These are phyloP conservation scores for Drosophila elegans DNA, from an alignment of 1,140 invertebrate genomes.

Conservation along the genomic window DNA sequence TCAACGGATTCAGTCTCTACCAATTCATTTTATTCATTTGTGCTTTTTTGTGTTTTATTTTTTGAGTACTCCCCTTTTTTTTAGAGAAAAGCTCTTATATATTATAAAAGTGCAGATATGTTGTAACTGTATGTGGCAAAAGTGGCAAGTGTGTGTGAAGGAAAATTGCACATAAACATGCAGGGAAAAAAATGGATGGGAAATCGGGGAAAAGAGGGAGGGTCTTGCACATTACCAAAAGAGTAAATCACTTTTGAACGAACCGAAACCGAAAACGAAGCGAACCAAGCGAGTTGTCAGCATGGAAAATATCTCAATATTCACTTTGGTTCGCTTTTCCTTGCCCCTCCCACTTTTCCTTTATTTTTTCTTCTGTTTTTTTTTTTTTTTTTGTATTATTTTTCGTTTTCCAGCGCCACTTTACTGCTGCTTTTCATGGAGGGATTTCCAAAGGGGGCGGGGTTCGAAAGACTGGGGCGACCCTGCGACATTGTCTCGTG, in stretches of 20 bases:
- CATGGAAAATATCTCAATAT: slow-evolving; percentile 71
- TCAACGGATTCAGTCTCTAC: slow-evolving; percentile 5
- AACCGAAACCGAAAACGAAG: slow-evolving; percentile 27
- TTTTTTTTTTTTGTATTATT: slow-evolving; percentile 22
- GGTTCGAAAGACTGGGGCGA: slow-evolving; percentile 19
- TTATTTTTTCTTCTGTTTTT: slow-evolving; percentile 4
- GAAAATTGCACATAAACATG: slow-evolving; percentile 28
- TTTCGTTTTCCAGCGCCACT: slow-evolving; percentile 26
- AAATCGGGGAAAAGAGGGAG: slow-evolving; percentile 2
- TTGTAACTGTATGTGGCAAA: slow-evolving; percentile 23
- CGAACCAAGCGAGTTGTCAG: slow-evolving; percentile 38
- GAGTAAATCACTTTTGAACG: slow-evolving; percentile 74
- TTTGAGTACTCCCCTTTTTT: background rate
- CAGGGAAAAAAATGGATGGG: slow-evolving; percentile 29
- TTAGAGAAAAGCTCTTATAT: background rate
- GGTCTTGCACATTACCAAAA: slow-evolving; percentile 64
- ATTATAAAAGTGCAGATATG: slow-evolving; percentile 29
- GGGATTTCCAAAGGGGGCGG: slow-evolving; percentile 7
- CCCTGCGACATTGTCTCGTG: slow-evolving; percentile 53
- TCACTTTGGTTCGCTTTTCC: slow-evolving; percentile 44
- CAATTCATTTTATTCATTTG: slow-evolving; percentile 9
- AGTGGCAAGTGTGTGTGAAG: slow-evolving; percentile 8
- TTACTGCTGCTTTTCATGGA: slow-evolving; percentile 13
- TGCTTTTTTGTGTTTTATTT: background rate
- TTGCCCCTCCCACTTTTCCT: background rate